Evolutionary conservation across 2,113 vertebrate genomes (phyloP), one percentile per base, ranked within the genome.

Genomic region (Malurus melanocephalus): DNA sequence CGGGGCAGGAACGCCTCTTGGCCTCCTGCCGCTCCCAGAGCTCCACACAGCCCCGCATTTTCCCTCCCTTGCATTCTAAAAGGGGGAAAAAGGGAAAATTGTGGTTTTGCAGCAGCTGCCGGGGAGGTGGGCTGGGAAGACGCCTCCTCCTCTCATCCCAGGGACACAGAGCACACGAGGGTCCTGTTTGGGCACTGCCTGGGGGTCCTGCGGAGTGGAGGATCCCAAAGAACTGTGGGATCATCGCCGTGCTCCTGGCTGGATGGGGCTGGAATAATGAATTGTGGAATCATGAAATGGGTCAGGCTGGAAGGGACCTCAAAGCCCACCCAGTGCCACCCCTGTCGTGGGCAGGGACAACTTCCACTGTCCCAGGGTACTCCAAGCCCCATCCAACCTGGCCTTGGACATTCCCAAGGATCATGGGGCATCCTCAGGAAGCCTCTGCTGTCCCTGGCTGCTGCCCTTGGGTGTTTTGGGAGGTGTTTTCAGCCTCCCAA

Each of bases 191-290:
- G 55, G 78, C 53, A 51, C 35, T 55, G 60, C 65, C 4, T 3
- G 1, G 1, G 30, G 6, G 33, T 18, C 46, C 30, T 33, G 45
- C 4, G 5, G 7, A 6, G 49, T 1, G 24, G 19, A 33, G 6
- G 18, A 28, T 62, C 30, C 61, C 16, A 27, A 13, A 1, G 8
- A 26, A n/a, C 1, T 2, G 52, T 38, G 73, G 69, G 46, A 14
- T 53, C 33, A 1, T 16, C 2, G 21, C 48, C n/a, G 14, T 16
- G 30, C 13, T 62, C 43, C 49, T 23, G n/a, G 14, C 8, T 9
- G 60, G 32, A 9, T 33, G 18, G 35, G 5, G 2, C 2, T 40
- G 12, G 61, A 38, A 16, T 23, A n/a, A 1, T 7, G 57, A 42
- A 42, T 42, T 35, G 10, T 9, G 16, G 65, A 51, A 28, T n/a